phyloP scores from a whole-genome alignment of 2,113 vertebrate species.

The Ascaphus truei region DNA sequence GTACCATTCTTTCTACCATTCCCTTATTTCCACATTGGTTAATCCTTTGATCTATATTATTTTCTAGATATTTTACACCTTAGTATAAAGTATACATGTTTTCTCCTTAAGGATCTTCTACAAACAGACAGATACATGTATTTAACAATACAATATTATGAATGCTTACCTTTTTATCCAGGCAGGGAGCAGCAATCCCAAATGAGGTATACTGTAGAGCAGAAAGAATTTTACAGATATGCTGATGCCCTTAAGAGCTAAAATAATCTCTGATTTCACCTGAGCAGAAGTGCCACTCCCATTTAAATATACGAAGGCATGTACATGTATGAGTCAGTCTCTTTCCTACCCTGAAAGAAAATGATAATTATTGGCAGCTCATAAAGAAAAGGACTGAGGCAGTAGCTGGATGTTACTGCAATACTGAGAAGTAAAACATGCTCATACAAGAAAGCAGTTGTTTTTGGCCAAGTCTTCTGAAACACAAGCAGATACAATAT shows the following conservation, averaged over 20 bases:
- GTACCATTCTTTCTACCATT: too few relatives aligned
- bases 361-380: conserved; percentile 26
- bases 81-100: too few relatives aligned
- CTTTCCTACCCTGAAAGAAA: background rate
- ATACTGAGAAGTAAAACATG: background rate
- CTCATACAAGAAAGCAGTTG: background rate
- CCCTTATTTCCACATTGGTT: too few relatives aligned
- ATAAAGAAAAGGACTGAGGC: background rate
- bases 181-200: background rate
- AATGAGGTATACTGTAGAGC: background rate
- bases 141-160: too few relatives aligned
- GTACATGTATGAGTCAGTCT: conserved; percentile 25
- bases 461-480: too few relatives aligned
- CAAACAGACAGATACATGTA: too few relatives aligned
- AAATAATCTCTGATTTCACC: conserved; percentile 15
- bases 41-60: too few relatives aligned
- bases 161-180: background rate
- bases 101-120: too few relatives aligned
- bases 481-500: too few relatives aligned
- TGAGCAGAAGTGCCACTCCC: conserved; percentile 11
- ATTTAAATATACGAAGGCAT: conserved; percentile 4
- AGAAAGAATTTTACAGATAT: background rate
- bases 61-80: too few relatives aligned
- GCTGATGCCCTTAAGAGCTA: conserved; percentile 5
- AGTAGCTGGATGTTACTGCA: background rate